A percentile compares a stretch with the other conserved stretches of the same genome.
phyloP scores from a whole-genome alignment of 2,797 vertebrate species.

The Tokudaia tokunoshimensis region DNA sequence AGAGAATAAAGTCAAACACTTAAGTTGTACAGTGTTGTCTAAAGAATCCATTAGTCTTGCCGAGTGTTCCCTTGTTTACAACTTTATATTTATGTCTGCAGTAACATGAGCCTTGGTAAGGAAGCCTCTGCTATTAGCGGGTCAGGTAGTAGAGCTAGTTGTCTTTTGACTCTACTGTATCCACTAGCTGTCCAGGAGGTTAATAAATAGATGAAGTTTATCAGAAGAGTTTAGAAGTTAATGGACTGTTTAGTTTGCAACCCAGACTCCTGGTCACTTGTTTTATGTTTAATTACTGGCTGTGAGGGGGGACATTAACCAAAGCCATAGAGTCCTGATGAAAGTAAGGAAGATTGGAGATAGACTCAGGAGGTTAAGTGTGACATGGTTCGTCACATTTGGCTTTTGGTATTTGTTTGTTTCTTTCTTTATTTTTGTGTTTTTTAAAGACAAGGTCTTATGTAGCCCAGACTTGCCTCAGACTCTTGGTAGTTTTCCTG shows the following conservation, averaged over 20 bases:
- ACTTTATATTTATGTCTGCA: neutral
- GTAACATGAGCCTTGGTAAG: constrained; percentile 41
- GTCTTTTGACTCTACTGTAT: constrained; percentile 41
- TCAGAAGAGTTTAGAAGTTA: constrained; percentile 40
- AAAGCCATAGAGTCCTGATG: constrained; percentile 36
- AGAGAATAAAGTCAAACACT: constrained; percentile 53
- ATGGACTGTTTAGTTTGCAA: constrained; percentile 57
- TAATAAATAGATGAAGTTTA: constrained; percentile 57
- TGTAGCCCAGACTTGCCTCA: neutral
- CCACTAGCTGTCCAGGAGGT: neutral
- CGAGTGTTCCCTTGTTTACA: neutral
- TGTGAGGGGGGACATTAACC: constrained; percentile 54
- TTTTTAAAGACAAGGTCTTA: too few species aligned
- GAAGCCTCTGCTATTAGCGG: constrained; percentile 26
- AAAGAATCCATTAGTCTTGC: constrained; percentile 20
- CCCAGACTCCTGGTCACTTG: constrained; percentile 11
- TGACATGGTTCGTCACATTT: constrained; percentile 35
- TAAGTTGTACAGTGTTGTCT: constrained; percentile 20
- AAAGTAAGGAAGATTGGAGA: constrained; percentile 34
- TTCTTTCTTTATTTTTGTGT: neutral
- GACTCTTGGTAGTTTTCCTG: neutral
- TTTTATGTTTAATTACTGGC: constrained; percentile 53
- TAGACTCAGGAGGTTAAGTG: constrained; percentile 47
- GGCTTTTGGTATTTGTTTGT: neutral
- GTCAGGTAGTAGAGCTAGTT: constrained; percentile 40